Conservation (phyloP, 2,113 vertebrate genomes). For the Andinoacara biseriatus region DNA sequence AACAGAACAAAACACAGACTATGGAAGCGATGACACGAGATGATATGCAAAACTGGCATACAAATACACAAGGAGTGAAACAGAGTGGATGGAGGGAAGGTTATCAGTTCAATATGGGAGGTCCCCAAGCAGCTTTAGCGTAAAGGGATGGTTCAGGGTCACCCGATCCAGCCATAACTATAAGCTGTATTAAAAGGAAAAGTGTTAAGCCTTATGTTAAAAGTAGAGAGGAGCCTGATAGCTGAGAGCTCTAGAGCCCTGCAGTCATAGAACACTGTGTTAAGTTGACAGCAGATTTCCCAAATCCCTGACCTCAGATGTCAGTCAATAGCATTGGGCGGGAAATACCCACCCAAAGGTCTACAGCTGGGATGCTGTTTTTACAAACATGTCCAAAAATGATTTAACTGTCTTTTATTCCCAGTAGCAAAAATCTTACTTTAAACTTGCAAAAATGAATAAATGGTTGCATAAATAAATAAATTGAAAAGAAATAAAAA, state of each 20-base stretch:
- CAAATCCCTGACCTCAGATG: constrained; percentile 14
- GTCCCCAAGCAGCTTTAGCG: background rate
- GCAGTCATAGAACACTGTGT: constrained; percentile 2
- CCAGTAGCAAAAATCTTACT: background rate
- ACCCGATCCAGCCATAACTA: constrained; percentile 5
- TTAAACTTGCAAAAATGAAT: rapidly evolving
- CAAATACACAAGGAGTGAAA: background rate
- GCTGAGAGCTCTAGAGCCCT: background rate
- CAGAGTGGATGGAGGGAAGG: background rate
- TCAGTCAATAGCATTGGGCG: background rate
- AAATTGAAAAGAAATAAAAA: background rate
- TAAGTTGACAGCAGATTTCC: constrained; percentile 14
- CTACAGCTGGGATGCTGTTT: background rate
- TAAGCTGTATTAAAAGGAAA: background rate
- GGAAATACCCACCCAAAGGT: background rate
- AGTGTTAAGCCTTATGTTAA: constrained; percentile 16
- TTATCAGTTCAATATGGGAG: background rate
- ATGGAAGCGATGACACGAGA: background rate
- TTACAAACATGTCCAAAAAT: background rate
- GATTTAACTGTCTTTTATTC: background rate
- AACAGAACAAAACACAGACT: background rate
- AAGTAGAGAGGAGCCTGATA: constrained; percentile 5
- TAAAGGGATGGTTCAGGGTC: background rate
- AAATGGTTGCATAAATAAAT: background rate
- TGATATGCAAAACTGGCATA: background rate